Conservation (phyloP, 2,888 invertebrate species). For the Trichopoda pennipes region DNA sequence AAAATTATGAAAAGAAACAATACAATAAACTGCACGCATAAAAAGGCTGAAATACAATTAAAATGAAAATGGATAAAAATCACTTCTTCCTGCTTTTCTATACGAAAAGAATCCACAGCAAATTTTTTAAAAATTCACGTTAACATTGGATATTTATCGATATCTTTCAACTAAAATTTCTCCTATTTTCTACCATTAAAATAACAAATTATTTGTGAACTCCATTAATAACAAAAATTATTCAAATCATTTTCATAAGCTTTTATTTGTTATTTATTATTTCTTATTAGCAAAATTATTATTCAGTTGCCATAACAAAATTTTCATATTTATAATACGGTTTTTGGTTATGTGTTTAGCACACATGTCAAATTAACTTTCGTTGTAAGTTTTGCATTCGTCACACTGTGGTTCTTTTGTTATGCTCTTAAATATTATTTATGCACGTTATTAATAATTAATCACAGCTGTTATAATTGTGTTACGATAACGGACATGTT, state of each 20-base stretch:
- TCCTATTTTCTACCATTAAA: neutral
- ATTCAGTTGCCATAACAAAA: neutral
- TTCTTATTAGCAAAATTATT: slow-evolving; percentile 15
- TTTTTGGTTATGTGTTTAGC: neutral
- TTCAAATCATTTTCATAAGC: neutral
- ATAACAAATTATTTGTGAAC: neutral
- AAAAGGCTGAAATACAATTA: no score
- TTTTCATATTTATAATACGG: no score
- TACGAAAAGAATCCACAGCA: neutral
- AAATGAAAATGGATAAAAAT: no score
- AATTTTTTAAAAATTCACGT: no score
- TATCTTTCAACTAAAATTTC: slow-evolving; percentile 20
- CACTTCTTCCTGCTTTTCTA: neutral
- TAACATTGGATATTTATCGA: neutral
- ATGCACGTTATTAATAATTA: slow-evolving; percentile 44
- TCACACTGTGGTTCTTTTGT: slow-evolving; percentile 29
- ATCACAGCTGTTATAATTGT: slow-evolving; percentile 35
- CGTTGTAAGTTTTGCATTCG: slow-evolving; percentile 27
- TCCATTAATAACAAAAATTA: slow-evolving; percentile 14
- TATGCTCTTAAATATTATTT: slow-evolving; percentile 31
- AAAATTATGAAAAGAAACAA: no score
- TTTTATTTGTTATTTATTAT: neutral
- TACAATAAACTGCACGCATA: no score
- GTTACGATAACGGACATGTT: slow-evolving; percentile 42
- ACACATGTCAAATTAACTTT: slow-evolving; percentile 2